Evolutionary conservation across 1,140 invertebrate genomes (phyloP), one percentile per base, ranked within the genome.

Genomic region (Chironomus tepperi): DNA sequence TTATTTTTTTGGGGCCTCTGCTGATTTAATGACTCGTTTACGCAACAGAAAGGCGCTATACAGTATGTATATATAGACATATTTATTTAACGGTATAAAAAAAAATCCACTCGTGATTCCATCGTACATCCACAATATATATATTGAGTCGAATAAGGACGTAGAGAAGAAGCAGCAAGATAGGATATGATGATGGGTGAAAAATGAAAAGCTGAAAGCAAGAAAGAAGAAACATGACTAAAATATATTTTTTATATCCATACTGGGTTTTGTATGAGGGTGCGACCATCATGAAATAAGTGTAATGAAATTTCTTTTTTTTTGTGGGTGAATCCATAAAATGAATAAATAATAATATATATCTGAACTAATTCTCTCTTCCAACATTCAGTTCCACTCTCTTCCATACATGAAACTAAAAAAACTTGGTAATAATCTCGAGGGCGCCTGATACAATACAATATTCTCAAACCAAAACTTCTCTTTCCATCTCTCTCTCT

Each of bases 1-100:
- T 34, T 34, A 57, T 10, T 7, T 43, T 43, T 43, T 57, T 57
- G 47, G 15, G 12, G 47, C 12, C 12, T 15, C 12, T 57, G n/a
- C 47, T 15, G 47, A 57, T 57, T 57, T 57, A 57, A 47, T 47
- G 43, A 47, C 43, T 47, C 43, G 43, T 47, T 47, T 47, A 47
- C 43, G 43, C 8, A 47, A 15, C 43, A 47, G 15, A 47, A 47
- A 47, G 43, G 8, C 43, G 15, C 43, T 47, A 47, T 47, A 47
- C 43, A 47, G 8, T 15, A 10, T 47, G 43, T 47, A 15, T 15
- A 10, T 47, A 47, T 47, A 34, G 24, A 34, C 24, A 34, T 34
- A 34, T 34, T 34, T 34, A 34, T 34, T 34, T 34, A 34, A 34
- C 24, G 24, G 24, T 34, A 34, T 34, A 5, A 34, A 34, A 34